Evolutionary conservation across 2,888 invertebrate species (phyloP), one percentile per base, ranked within the genome.

Genomic region (Catocala fraxini): DNA sequence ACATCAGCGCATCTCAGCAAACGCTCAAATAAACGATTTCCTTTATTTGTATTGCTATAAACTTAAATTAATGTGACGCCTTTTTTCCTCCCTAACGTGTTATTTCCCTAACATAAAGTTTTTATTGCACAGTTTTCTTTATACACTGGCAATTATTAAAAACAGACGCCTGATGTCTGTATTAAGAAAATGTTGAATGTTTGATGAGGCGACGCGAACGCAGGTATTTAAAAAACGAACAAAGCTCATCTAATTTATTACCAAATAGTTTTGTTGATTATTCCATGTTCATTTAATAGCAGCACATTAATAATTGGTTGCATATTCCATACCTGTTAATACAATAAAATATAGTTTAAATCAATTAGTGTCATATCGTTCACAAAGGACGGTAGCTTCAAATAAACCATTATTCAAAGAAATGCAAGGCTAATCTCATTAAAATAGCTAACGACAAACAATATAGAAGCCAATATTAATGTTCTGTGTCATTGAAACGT

Each of bases 41-140:
- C 81, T 84, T 84, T 83, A 85, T 83, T 79, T 80, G 59, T 74
- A 61, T 25, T 59, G 73, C 71, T 71, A 79, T 87, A 83, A 87
- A 84, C 65, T 74, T 60, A 62, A 80, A 80, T 81, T 75, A 79
- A 79, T 73, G 77, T 57, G 77, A 71, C 64, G 70, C 69, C 63
- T 71, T 72, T 75, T 78, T 74, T 65, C 61, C 71, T 71, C 77
- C 25, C 82, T 80, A 79, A 83, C 82, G 75, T 70, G n/a, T 34
- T 55, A 63, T 55, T 59, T 54, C 63, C 25, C 68, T 75, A 78
- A 75, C 69, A 76, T 80, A 75, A 76, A 76, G 51, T 57, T 64
- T 70, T 73, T 72, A 73, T 42, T 52, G 34, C 56, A 62, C 59
- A 55, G 57, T 56, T 62, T 59, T 65, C 11, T 62, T 57, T 39